Conservation (phyloP, 2,888 invertebrate genomes). For the Podabrus alpinus region DNA sequence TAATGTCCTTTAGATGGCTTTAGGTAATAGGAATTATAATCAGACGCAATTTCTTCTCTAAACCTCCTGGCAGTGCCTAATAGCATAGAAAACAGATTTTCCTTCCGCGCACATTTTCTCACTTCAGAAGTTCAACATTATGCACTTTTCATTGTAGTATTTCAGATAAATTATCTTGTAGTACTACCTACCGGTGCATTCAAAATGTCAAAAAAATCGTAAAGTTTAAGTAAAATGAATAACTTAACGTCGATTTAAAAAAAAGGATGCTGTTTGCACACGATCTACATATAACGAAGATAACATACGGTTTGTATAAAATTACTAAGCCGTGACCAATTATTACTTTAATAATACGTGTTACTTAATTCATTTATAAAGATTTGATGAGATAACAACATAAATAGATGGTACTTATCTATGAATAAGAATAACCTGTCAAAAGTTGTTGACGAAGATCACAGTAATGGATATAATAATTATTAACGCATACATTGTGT, state of each 20-base stretch:
- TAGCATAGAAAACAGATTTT: too few species aligned
- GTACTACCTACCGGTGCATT: too few species aligned
- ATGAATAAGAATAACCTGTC: background rate
- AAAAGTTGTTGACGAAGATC: background rate
- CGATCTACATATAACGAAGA: background rate
- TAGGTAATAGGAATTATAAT: too few species aligned
- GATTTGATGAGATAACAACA: background rate
- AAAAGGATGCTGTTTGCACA: background rate
- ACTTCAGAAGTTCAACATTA: too few species aligned
- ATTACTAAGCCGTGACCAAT: background rate
- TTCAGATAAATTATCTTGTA: too few species aligned
- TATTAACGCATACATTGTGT: background rate
- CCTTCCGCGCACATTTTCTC: too few species aligned
- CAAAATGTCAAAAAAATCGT: background rate
- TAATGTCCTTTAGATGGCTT: too few species aligned
- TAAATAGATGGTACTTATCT: background rate
- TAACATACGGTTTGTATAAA: background rate
- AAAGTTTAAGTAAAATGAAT: background rate
- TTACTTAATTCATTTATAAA: background rate
- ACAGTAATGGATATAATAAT: background rate
- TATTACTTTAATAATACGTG: constrained; percentile 1
- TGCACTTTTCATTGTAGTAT: too few species aligned
- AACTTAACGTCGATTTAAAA: background rate
- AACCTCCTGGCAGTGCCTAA: too few species aligned
- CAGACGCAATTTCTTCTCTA: too few species aligned